Evolutionary conservation across 2,888 invertebrate genomes (phyloP).

Genomic region (Timema cristinae): DNA sequence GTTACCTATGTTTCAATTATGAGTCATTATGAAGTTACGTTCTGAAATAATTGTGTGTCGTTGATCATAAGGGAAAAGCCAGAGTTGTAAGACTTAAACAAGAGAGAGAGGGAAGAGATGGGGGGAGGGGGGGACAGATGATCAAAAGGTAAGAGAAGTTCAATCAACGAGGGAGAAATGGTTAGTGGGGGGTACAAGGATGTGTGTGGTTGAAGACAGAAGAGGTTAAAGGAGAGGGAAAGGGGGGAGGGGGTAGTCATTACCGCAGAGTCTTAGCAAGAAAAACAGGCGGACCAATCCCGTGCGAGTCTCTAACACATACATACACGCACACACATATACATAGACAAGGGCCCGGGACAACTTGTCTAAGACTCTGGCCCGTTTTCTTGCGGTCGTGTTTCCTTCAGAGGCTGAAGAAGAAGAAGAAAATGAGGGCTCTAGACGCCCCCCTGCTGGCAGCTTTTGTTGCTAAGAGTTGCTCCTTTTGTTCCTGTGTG

Average conservation of each 20-base stretch:
- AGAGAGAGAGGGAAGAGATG: neutral
- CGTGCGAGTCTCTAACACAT: neutral
- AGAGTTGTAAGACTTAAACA: neutral
- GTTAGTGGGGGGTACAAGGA: neutral
- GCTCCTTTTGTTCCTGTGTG: slow-evolving; percentile 17
- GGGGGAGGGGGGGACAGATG: slow-evolving; percentile 4
- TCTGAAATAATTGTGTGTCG: slow-evolving; percentile 12
- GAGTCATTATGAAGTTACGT: slow-evolving; percentile 14
- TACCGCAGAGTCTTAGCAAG: slow-evolving; percentile 17
- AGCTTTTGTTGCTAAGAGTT: slow-evolving; percentile 17
- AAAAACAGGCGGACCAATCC: slow-evolving; percentile 12
- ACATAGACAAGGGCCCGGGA: slow-evolving; percentile 8
- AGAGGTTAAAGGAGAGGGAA: neutral
- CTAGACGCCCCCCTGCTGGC: neutral
- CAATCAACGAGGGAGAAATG: slow-evolving; percentile 14
- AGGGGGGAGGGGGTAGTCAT: slow-evolving; percentile 6
- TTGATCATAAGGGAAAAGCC: slow-evolving; percentile 15
- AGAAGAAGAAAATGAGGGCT: no score
- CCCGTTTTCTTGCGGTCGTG: slow-evolving; percentile 16
- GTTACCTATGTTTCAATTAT: slow-evolving; percentile 17
- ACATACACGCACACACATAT: slow-evolving; percentile 10
- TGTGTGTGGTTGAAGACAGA: no score
- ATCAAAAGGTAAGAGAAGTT: slow-evolving; percentile 17
- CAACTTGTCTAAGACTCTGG: slow-evolving; percentile 13
- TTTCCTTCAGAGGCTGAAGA: neutral